Evolutionary conservation across 2,113 vertebrate species (phyloP).

Genomic region (Chamaea fasciata): DNA sequence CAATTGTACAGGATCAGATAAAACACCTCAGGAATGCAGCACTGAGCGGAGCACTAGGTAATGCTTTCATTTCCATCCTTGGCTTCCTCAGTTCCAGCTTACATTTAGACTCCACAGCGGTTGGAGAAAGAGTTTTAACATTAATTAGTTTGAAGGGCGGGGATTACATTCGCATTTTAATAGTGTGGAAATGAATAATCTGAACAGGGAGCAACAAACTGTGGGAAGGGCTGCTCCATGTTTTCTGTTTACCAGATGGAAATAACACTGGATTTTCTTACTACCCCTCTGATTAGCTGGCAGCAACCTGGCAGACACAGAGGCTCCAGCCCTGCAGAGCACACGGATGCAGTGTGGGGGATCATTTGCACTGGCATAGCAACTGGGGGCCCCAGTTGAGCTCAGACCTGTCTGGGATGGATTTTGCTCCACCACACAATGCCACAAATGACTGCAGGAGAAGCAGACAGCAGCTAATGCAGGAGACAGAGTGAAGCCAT

Average conservation of each 20-base stretch:
- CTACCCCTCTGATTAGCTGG: not conserved
- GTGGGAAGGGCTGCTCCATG: not conserved
- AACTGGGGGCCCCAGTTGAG: not conserved
- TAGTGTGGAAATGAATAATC: slow-evolving; percentile 32
- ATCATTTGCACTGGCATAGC: not conserved
- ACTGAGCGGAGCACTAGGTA: not conserved
- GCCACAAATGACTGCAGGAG: not conserved
- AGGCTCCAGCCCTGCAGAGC: not conserved
- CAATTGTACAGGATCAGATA: slow-evolving; percentile 37
- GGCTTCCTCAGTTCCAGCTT: not conserved
- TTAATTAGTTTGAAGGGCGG: slow-evolving; percentile 34
- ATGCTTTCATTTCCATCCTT: slow-evolving; percentile 13
- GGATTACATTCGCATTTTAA: slow-evolving; percentile 1
- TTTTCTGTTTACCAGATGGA: not conserved
- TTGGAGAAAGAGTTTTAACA: not conserved
- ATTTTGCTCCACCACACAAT: not conserved
- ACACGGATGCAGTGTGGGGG: rapidly evolving
- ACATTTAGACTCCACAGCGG: not conserved
- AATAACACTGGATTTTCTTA: not conserved
- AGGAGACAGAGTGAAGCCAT: not conserved
- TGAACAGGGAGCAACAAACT: not conserved
- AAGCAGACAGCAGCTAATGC: not conserved
- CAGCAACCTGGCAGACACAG: not conserved
- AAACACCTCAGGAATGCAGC: slow-evolving; percentile 52
- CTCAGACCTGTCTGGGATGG: not conserved